Base-by-base conservation (phyloP, 2,113 vertebrate genomes). In the Prionailurus viverrinus region DNA sequence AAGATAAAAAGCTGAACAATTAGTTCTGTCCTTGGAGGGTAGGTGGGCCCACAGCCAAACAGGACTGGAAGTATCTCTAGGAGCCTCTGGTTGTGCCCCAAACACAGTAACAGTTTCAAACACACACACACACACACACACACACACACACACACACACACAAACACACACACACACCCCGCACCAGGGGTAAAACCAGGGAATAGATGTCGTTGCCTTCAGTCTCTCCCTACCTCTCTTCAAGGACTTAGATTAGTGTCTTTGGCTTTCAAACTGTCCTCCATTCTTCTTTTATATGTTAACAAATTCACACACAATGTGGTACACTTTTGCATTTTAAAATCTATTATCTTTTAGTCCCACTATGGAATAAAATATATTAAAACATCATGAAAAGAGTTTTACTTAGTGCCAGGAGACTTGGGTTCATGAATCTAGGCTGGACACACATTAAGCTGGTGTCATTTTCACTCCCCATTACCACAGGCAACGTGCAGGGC, bases 291-390 rank as follows among this genome's bases (percentile, higher is more conserved):
- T 92, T 81, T 45, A 61, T 61, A 66, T 7, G 48, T 73, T 94
- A 93, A 48, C 85, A 85, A 78, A 93, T 19, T 61, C 33, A 63
- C 73, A 88, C 78, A 88, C 27, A 93, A 48, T 9, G 29, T 74
- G 39, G 48, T 81, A 91, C 41, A 19, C 66, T 81, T 96, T 88
- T 74, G n/a, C 41, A 73, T 95, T 94, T 96, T 91, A 89, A 97
- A 21, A 53, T 16, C 58, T 71, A 74, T 82, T 97, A 82, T 87
- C 25, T 68, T 96, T 97, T 92, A 90, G 82, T 76, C 29, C 25
- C 88, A 87, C 61, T 74, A 19, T 61, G 51, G 23, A 88, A 92
- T 97, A 94, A 82, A 82, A 88, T 78, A 68, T 89, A 96, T 96
- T 93, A 89, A 96, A 80, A 23, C 1, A 3, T 33, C 80, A 39